Conservation (phyloP, 92 coral and sea anemone genomes). For the Epizoanthus ramosus region DNA sequence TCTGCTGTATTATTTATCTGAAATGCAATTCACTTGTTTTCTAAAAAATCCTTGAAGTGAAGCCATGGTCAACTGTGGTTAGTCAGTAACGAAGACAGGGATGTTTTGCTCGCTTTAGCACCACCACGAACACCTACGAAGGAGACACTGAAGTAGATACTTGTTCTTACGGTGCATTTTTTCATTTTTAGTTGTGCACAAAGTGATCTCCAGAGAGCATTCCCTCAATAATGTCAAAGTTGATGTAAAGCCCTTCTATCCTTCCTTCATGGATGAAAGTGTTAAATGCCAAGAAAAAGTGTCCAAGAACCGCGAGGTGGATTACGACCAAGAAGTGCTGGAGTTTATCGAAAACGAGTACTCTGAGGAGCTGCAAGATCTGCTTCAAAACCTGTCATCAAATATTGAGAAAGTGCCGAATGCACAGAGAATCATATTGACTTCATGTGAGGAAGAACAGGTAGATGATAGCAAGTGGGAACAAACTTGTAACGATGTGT, state of each 20-base stretch:
- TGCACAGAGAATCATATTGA: background rate
- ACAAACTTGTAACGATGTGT: background rate
- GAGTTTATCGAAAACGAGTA: slow-evolving; percentile 12
- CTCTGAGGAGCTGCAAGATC: background rate
- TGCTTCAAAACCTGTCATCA: background rate
- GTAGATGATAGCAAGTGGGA: slow-evolving; percentile 18
- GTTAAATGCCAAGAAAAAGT: background rate
- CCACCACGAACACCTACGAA: no score
- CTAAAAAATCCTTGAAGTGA: no score
- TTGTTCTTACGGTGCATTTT: background rate
- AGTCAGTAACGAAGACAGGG: no score
- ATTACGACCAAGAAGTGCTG: slow-evolving; percentile 14
- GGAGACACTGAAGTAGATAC: slow-evolving; percentile 41
- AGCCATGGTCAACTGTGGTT: no score
- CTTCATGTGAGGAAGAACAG: background rate
- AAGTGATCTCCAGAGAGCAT: slow-evolving; percentile 20
- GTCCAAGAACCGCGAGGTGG: slow-evolving; percentile 23
- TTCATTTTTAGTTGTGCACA: slow-evolving; percentile 2
- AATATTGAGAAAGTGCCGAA: slow-evolving; percentile 4
- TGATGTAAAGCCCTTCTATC: slow-evolving; percentile 8
- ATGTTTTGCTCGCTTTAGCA: no score
- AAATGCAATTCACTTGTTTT: no score
- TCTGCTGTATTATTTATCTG: no score
- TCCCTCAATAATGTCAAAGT: background rate
- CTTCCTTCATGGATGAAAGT: slow-evolving; percentile 5